Evolutionary conservation across 2,113 vertebrate species (phyloP), one percentile per base, ranked within the genome.

Genomic region (Passer montanus): DNA sequence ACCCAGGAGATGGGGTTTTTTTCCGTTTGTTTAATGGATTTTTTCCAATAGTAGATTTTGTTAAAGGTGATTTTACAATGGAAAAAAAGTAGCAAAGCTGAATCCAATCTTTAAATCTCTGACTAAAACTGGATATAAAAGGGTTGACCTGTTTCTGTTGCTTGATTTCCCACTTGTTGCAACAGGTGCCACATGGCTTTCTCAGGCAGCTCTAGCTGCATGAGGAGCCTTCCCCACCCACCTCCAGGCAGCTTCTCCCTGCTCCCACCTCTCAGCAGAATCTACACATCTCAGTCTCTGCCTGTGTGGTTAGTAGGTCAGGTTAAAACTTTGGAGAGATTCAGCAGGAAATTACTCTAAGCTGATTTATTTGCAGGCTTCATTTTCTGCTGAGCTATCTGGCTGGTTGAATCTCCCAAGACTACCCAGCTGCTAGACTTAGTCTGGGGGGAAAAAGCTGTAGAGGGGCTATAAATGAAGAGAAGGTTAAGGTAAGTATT

Each of bases 381-480:
- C 5, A 4, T 81, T 81, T 92, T 86, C 47, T 67, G 7, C 49
- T 53, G 79, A 79, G 49, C 58, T 76, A 0, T 33, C 30, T 63
- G 50, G 16, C 26, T 80, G 18, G 6, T 14, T 73, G 35, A 39
- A 10, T 46, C 33, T 70, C 16, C 23, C 50, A 84, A 50, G 46
- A 46, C 13, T 66, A 27, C 17, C 9, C 22, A 49, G 22, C 20
- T 92, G 44, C 46, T 87, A 39, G 49, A 53, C 19, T 80, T 15
- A 7, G 28, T 24, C 8, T 1, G 4, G 17, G 24, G 5, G 2
- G 4, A 1, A 9, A 23, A 39, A n/a, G 21, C 15, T 68, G 31
- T 83, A n/a, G 18, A 58, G 41, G 28, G 7, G 2, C 27, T 87
- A 0, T 70, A 55, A 78, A 12, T 70, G 53, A 15, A 47, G 49